phyloP scores from a whole-genome alignment of 2,113 vertebrate species.

The Pterophyllum scalare region DNA sequence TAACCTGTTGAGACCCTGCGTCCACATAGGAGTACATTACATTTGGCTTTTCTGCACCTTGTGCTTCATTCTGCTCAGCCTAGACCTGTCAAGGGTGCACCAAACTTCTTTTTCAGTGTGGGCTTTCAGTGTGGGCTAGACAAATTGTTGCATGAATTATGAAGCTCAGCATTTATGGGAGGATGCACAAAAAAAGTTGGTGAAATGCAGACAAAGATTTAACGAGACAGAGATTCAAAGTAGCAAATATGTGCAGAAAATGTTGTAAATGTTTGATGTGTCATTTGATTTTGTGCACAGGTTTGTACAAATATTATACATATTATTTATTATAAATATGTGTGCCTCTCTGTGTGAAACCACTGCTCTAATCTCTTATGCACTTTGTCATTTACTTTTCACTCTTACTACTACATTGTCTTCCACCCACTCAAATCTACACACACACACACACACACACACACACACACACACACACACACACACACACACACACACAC shows the following conservation, averaged over 20 bases:
- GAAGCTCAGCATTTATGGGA: not conserved
- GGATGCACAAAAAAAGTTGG: not conserved
- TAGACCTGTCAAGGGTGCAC: not conserved
- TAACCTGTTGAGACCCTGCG: not conserved
- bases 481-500: slow-evolving; percentile 9
- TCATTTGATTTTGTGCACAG: not conserved
- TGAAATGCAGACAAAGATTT: slow-evolving; percentile 1
- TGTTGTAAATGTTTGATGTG: not conserved
- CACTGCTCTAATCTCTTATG: not conserved
- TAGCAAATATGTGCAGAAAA: not conserved
- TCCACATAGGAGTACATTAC: not conserved
- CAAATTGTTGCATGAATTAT: slow-evolving; percentile 2
- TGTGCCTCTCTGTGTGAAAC: not conserved
- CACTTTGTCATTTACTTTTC: slow-evolving; percentile 23
- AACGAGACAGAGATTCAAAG: not conserved
- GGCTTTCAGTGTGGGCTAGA: not conserved
- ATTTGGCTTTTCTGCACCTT: not conserved
- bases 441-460: too few species aligned
- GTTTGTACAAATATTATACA: not conserved
- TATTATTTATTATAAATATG: not conserved
- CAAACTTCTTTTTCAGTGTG: not conserved
- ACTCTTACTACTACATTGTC: slow-evolving; percentile 28
- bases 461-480: too few species aligned
- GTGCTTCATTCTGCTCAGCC: not conserved
- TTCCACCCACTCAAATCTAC: slow-evolving; percentile 39